Percentiles rank a stretch among this genome's conserved stretches.
Conservation (phyloP, 2,888 invertebrate species). For the Ochropacha duplaris region DNA sequence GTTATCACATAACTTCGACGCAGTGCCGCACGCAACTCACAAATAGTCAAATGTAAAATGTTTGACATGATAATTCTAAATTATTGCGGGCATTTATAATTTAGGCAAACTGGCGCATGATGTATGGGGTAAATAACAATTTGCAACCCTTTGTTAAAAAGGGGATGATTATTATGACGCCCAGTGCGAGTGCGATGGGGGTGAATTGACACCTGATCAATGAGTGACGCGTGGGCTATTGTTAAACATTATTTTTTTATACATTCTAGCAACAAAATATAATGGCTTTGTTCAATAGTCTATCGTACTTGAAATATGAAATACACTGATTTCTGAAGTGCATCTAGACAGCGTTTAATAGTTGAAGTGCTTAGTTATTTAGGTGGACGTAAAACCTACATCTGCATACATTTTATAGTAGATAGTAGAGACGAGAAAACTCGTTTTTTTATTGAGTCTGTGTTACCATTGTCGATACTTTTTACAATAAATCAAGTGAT, state of each 20-base stretch:
- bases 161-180: slow-evolving; percentile 62
- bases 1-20: not conserved
- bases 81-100: slow-evolving; percentile 73
- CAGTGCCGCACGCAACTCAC: not conserved
- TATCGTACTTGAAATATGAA: not conserved
- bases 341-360: not conserved
- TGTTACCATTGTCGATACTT: no score
- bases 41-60: slow-evolving; percentile 11
- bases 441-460: no score
- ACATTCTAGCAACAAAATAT: slow-evolving; percentile 2
- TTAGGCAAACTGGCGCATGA: slow-evolving; percentile 67
- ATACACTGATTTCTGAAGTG: not conserved
- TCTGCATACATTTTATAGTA: no score
- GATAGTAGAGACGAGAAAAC: no score
- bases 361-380: no score
- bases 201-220: slow-evolving; percentile 69
- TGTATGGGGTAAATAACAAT: slow-evolving; percentile 79
- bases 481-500: no score
- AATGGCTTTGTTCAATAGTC: not conserved
- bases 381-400: no score
- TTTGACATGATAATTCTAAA: slow-evolving; percentile 74
- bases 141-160: slow-evolving; percentile 74
- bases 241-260: slow-evolving; percentile 29
- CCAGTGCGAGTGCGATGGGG: slow-evolving; percentile 33
- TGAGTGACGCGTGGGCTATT: slow-evolving; percentile 38